phyloP scores from a whole-genome alignment of 2,888 invertebrate species.

The Lycocerus yunnanus region DNA sequence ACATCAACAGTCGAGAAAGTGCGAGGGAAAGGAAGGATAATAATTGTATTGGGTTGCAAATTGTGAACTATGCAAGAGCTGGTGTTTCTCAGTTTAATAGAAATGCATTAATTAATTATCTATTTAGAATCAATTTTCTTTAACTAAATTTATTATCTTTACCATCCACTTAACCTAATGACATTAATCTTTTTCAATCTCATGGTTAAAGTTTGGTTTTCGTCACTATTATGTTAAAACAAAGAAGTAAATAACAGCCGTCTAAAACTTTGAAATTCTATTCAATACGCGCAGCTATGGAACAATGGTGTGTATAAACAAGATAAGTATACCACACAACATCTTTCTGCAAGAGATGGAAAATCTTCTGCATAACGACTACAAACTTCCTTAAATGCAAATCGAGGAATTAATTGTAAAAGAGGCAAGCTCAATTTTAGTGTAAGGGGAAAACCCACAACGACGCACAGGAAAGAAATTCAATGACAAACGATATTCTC shows the following conservation, averaged over 20 bases:
- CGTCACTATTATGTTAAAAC: slow-evolving; percentile 8
- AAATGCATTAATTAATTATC: not conserved
- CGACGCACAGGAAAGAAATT: not conserved
- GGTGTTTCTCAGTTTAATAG: not conserved
- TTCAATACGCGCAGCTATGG: slow-evolving; percentile 16
- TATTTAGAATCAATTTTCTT: not conserved
- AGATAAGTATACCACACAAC: slow-evolving; percentile 19
- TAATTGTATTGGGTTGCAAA: not conserved
- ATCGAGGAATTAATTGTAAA: slow-evolving; percentile 12
- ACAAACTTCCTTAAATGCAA: slow-evolving; percentile 5
- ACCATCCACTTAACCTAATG: slow-evolving; percentile 12
- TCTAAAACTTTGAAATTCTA: slow-evolving; percentile 26
- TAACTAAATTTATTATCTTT: not conserved
- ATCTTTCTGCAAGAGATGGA: not conserved
- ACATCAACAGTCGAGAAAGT: not conserved
- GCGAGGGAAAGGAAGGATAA: not conserved
- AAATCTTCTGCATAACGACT: slow-evolving; percentile 2
- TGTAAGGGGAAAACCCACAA: slow-evolving; percentile 3
- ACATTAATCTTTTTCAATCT: slow-evolving; percentile 18
- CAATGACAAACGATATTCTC: slow-evolving; percentile 17
- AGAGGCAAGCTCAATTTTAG: slow-evolving; percentile 3
- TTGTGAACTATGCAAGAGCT: not conserved
- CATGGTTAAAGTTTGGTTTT: not conserved
- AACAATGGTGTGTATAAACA: slow-evolving; percentile 24
- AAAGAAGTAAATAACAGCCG: slow-evolving; percentile 23